These are phyloP conservation scores for Aphaenogaster ashmeadi DNA, from an alignment of 1,140 invertebrate genomes.

Conservation along the genomic window DNA sequence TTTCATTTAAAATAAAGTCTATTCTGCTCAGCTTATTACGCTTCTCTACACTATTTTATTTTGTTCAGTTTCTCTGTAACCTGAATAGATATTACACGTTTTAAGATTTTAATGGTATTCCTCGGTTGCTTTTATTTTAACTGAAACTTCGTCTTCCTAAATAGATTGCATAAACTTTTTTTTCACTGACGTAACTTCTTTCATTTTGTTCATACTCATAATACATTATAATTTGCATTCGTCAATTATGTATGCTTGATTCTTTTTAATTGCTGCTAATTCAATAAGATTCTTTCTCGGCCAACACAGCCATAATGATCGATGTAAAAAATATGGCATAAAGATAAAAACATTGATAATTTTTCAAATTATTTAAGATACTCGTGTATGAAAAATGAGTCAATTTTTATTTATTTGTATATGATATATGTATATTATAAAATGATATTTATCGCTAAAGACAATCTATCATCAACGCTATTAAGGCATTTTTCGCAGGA, in stretches of 20 bases:
- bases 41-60: background rate
- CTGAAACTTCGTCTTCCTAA: background rate
- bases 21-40: background rate
- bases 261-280: background rate
- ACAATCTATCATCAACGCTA: constrained; percentile 19
- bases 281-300: background rate
- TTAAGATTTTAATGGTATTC: background rate
- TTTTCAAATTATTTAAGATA: background rate
- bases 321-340: background rate
- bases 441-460: constrained; percentile 32
- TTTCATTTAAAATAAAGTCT: background rate
- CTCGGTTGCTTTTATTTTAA: background rate
- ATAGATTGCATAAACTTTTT: background rate
- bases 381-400: background rate
- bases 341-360: background rate
- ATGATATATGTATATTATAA: background rate
- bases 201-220: background rate
- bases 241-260: background rate
- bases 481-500: constrained; percentile 24
- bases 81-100: background rate
- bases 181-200: background rate
- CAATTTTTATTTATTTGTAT: background rate
- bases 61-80: background rate
- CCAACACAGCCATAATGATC: background rate
- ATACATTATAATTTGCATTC: background rate